A percentile compares a stretch with the other conserved stretches of the same genome.
phyloP scores from a whole-genome alignment of 2,888 invertebrate species.

The Eulithis prunata region DNA sequence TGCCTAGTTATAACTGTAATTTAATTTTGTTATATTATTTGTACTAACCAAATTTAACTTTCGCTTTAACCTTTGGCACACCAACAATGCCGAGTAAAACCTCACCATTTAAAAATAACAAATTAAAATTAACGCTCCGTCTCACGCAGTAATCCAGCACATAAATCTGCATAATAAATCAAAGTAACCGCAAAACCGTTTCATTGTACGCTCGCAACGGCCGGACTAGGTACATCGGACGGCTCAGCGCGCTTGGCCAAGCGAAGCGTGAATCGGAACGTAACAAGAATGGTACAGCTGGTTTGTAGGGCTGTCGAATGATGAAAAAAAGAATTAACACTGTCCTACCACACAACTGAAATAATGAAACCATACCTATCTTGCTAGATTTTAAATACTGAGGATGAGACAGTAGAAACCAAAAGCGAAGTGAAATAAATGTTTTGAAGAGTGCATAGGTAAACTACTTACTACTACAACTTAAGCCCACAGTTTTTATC shows the following conservation, averaged over 20 bases:
- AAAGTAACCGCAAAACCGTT: conserved; percentile 19
- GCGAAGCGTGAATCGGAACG: conserved; percentile 26
- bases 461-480: too few relatives aligned
- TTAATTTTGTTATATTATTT: too few relatives aligned
- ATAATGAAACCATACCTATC: too few relatives aligned
- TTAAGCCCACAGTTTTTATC: too few relatives aligned
- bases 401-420: too few relatives aligned
- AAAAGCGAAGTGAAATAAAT: too few relatives aligned
- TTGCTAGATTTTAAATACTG: too few relatives aligned
- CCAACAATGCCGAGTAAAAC: too few relatives aligned
- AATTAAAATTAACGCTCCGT: conserved; percentile 9
- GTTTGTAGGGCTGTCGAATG: conserved; percentile 16
- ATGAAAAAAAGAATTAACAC: background rate
- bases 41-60: too few relatives aligned
- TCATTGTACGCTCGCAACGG: conserved; percentile 25
- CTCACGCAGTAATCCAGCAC: conserved; percentile 4
- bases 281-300: conserved; percentile 15
- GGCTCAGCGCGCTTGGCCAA: conserved; percentile 23
- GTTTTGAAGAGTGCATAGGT: too few relatives aligned
- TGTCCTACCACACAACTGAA: background rate
- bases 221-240: conserved; percentile 18
- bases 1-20: too few relatives aligned
- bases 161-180: conserved; percentile 24
- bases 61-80: too few relatives aligned
- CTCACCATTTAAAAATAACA: background rate